Conservation (phyloP, 2,113 vertebrate species). For the Anguilla rostrata region DNA sequence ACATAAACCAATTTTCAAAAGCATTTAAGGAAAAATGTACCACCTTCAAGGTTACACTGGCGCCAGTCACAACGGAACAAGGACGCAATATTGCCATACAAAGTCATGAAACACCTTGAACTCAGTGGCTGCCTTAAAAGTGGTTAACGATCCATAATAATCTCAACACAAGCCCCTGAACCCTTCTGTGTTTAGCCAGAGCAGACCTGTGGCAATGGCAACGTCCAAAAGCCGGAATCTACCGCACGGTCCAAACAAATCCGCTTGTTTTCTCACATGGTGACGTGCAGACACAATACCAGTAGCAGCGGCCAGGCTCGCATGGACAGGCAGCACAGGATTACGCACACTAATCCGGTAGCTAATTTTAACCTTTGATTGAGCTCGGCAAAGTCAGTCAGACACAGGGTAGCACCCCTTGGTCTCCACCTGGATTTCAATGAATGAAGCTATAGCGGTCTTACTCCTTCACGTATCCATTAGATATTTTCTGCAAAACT, state of each 20-base stretch:
- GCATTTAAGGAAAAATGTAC: not conserved
- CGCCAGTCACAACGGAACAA: not conserved
- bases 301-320: not conserved
- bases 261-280: not conserved
- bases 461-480: not conserved
- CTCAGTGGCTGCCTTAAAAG: not conserved
- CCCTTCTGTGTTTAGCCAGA: not conserved
- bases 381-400: conserved; percentile 42
- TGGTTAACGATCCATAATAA: not conserved
- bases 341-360: conserved; percentile 61
- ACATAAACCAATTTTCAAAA: not conserved
- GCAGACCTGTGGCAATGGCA: not conserved
- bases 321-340: conserved; percentile 47
- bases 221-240: not conserved
- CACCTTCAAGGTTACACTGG: not conserved
- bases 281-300: conserved; percentile 34
- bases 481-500: no score
- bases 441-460: not conserved
- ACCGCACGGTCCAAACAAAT: not conserved
- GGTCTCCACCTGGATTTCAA: not conserved
- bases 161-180: not conserved
- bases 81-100: not conserved
- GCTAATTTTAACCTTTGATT: conserved; percentile 68
- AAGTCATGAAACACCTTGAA: not conserved
- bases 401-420: conserved; percentile 15